Conservation (phyloP, 2,888 invertebrate species). For the Mycalesis mineus region DNA sequence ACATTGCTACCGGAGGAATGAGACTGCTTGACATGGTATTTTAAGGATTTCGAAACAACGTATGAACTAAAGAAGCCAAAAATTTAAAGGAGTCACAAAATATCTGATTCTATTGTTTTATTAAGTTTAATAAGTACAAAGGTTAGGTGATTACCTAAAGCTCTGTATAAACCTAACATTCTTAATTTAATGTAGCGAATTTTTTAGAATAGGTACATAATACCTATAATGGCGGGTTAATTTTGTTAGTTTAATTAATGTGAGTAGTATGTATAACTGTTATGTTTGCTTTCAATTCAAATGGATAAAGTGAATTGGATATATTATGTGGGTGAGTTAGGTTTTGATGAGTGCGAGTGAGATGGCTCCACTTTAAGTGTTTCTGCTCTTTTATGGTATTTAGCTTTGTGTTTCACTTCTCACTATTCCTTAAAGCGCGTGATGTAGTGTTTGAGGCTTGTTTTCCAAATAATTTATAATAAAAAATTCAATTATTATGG, state of each 20-base stretch:
- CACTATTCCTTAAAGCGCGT: conserved; percentile 9
- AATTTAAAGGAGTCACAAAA: neutral
- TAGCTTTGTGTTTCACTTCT: conserved; percentile 25
- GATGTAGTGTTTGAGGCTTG: conserved; percentile 3
- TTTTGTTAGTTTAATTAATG: conserved; percentile 63
- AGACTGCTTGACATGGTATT: too few relatives aligned
- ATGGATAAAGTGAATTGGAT: conserved; percentile 13
- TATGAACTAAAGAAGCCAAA: too few relatives aligned
- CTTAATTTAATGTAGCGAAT: conserved; percentile 65
- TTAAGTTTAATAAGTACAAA: neutral
- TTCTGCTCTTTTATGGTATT: conserved; percentile 22
- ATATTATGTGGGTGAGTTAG: conserved; percentile 8
- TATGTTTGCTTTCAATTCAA: conserved; percentile 59
- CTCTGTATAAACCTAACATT: conserved; percentile 42
- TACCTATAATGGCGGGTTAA: conserved; percentile 51
- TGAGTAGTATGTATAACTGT: conserved; percentile 59
- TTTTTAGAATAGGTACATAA: conserved; percentile 66
- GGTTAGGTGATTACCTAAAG: neutral
- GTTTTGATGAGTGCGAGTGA: conserved; percentile 17
- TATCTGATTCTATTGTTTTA: neutral
- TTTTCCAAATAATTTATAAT: neutral
- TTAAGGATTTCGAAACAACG: too few relatives aligned
- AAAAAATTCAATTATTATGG: too few relatives aligned
- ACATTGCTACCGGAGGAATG: too few relatives aligned
- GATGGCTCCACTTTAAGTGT: conserved; percentile 13